Evolutionary conservation across 1,140 invertebrate species (phyloP).

Genomic region (Scaptomyza hsui): DNA sequence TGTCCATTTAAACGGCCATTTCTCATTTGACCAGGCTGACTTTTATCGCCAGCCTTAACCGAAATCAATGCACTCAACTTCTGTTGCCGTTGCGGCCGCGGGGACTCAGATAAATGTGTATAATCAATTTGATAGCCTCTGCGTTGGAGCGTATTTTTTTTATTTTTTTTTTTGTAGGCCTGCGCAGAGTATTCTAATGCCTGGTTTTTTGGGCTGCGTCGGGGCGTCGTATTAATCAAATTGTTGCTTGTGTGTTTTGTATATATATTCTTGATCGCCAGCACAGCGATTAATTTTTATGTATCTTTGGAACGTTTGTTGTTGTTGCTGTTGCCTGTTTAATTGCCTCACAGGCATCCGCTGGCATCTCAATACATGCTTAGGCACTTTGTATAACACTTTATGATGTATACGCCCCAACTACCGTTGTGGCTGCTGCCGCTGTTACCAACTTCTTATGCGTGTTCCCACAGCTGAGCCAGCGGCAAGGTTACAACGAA

Average conservation of each 20-base stretch:
- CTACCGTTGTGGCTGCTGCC: conserved; percentile 54
- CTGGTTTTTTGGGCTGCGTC: conserved; percentile 24
- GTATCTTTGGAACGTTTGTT: conserved; percentile 53
- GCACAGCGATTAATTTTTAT: conserved; percentile 72
- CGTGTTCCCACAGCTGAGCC: conserved; percentile 48
- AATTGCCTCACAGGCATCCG: conserved; percentile 69
- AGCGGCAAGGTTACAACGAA: conserved; percentile 25
- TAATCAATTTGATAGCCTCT: conserved; percentile 78
- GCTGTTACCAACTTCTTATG: conserved; percentile 17
- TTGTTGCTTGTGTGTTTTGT: conserved; percentile 56
- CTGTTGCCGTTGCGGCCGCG: neutral
- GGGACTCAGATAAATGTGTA: conserved; percentile 71
- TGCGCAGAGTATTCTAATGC: conserved; percentile 42
- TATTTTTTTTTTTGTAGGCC: conserved; percentile 1
- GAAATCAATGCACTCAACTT: conserved; percentile 70
- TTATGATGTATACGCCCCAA: conserved; percentile 74
- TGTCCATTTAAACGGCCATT: conserved; percentile 54
- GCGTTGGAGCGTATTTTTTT: conserved; percentile 27
- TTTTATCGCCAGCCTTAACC: conserved; percentile 69
- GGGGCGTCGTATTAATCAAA: conserved; percentile 71
- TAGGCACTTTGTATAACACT: conserved; percentile 81
- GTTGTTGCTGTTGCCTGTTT: conserved; percentile 60
- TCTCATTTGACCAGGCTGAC: conserved; percentile 55
- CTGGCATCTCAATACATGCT: conserved; percentile 79
- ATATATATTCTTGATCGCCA: conserved; percentile 40